These are phyloP conservation scores for Himalopsyche kuldschensis DNA, from an alignment of 2,888 invertebrate species.

Conservation along the genomic window DNA sequence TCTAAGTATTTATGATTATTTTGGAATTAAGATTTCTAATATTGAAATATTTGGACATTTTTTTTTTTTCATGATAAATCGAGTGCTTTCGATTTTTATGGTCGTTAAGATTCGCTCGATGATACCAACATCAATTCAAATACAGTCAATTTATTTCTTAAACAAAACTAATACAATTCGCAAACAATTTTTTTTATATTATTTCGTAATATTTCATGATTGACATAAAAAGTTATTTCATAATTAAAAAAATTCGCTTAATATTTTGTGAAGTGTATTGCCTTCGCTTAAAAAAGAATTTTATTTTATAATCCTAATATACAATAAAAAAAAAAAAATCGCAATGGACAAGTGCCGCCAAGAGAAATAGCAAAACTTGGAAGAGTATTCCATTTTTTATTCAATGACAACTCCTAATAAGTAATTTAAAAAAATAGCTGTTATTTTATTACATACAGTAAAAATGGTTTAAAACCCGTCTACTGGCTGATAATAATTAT, in stretches of 20 bases:
- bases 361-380: background rate
- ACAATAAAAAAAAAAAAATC: background rate
- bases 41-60: background rate
- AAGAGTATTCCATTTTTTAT: background rate
- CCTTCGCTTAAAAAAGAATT: background rate
- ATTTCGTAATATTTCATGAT: background rate
- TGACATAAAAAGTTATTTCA: background rate
- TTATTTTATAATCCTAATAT: background rate
- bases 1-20: background rate
- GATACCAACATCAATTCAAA: background rate
- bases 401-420: background rate
- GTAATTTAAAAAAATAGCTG: constrained; percentile 36
- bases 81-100: background rate
- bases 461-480: constrained; percentile 18
- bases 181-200: too few species aligned
- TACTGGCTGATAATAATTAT: constrained; percentile 25
- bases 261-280: background rate
- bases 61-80: background rate
- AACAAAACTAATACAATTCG: background rate
- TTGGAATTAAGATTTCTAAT: background rate
- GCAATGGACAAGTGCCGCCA: background rate
- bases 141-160: background rate
- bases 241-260: background rate
- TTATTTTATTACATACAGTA: constrained; percentile 25
- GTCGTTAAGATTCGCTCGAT: background rate